Evolutionary conservation across 2,113 vertebrate species (phyloP), one percentile per base, ranked within the genome.

Genomic region (Stomatorhinus ivindoensis): DNA sequence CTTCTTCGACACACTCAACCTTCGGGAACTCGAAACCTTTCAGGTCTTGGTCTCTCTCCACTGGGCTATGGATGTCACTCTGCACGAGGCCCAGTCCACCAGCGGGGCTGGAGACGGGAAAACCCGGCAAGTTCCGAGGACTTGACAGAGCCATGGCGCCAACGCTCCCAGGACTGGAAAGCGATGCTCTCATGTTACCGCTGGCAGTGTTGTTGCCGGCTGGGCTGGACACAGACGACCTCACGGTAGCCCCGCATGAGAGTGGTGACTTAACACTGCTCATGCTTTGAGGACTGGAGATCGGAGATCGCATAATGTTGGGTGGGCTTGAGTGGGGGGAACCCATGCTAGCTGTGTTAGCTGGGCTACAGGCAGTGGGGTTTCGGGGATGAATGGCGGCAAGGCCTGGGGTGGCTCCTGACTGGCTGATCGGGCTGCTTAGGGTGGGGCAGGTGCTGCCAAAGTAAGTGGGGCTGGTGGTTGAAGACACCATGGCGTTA

Each of bases 231-330:
- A 99, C 96, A 39, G 97, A 97, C 48, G 98, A 98, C 87, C 96
- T 95, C 93, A 98, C 95, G 88, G 96, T 95, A 92, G 93, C 96
- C 86, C 96, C 97, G 92, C 98, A 98, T 1, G 97, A 97, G 76
- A 97, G 97, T 0, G 98, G 98, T 55, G 98, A 99, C 91, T 97
- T 97, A 76, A 97, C 97, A 0, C 98, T 98, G 92, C 97, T 96
- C 89, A 99, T 97, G 89, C 98, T 99, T 50, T 97, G 97, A 51
- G 98, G 97, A 88, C 98, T 99, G 92, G 98, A 99, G 93, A 99
- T 97, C 0, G 98, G 98, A 0, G 98, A 99, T 91, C 97, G 97
- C 97, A 99, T 98, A 93, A 98, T 95, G 94, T 97, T 98, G 90
- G 97, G 94, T 0, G 98, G 97, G 92, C 98, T 99, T 86, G 97